Conservation (phyloP, 1,140 invertebrate species). For the Leptonema lineaticorne region DNA sequence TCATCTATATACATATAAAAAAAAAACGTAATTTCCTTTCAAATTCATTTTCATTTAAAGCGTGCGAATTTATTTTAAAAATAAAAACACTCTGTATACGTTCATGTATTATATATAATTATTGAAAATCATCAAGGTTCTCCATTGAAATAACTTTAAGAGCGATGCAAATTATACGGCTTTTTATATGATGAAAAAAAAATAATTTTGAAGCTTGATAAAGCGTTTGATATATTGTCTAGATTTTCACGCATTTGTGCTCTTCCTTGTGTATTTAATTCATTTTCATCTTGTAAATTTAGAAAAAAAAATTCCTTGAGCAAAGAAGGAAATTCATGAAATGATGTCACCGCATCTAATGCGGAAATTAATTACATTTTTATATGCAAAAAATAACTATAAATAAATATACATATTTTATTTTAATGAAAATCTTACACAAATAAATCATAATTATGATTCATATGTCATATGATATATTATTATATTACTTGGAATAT, state of each 20-base stretch:
- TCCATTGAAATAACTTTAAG: neutral
- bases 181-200: neutral
- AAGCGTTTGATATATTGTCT: slow-evolving; percentile 10
- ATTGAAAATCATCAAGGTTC: neutral
- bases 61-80: neutral
- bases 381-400: too few relatives aligned
- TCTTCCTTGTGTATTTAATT: slow-evolving; percentile 17
- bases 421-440: too few relatives aligned
- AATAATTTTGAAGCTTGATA: slow-evolving; percentile 4
- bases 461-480: too few relatives aligned
- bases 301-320: neutral
- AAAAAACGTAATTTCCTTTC: too few relatives aligned
- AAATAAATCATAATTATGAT: too few relatives aligned
- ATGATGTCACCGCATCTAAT: neutral
- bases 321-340: neutral
- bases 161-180: slow-evolving; percentile 7
- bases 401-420: neutral
- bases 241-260: neutral
- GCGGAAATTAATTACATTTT: slow-evolving; percentile 1
- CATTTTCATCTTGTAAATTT: neutral
- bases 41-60: neutral
- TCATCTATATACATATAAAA: too few relatives aligned
- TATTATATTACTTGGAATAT: too few relatives aligned
- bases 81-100: too few relatives aligned
- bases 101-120: too few relatives aligned